phyloP scores from a whole-genome alignment of 2,888 invertebrate genomes.

The Euplagia quadripunctaria region DNA sequence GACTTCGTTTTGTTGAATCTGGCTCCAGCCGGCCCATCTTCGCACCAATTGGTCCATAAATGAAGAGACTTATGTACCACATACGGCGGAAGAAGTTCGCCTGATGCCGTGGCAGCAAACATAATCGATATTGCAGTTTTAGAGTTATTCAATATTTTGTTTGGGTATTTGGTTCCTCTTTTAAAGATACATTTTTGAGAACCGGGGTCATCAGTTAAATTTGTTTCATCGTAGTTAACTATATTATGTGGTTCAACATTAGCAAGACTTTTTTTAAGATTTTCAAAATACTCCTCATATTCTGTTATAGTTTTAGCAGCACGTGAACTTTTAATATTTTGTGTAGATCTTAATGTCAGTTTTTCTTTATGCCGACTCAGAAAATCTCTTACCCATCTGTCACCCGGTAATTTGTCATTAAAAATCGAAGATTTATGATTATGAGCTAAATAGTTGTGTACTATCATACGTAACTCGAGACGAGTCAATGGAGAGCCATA shows the following conservation, averaged over 20 bases:
- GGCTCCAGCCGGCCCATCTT: conserved; percentile 53
- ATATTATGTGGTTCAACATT: conserved; percentile 23
- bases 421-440: conserved; percentile 34
- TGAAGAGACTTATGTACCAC: conserved; percentile 68
- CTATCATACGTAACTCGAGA: conserved; percentile 39
- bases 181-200: conserved; percentile 30
- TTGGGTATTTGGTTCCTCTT: conserved; percentile 34
- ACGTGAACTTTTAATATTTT: conserved; percentile 30
- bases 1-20: conserved; percentile 64
- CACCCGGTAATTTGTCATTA: conserved; percentile 25
- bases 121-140: conserved; percentile 57
- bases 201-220: conserved; percentile 38
- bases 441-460: conserved; percentile 41
- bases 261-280: conserved; percentile 26
- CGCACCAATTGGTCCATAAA: conserved; percentile 53
- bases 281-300: conserved; percentile 27
- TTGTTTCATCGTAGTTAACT: conserved; percentile 45
- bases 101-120: conserved; percentile 61
- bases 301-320: conserved; percentile 27
- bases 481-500: conserved; percentile 36
- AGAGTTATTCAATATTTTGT: conserved; percentile 27
- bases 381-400: no score
- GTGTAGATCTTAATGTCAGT: conserved; percentile 18
- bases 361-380: no score
- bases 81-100: conserved; percentile 66